Evolutionary conservation across 2,113 vertebrate species (phyloP).

Genomic region (Apteryx mantelli): DNA sequence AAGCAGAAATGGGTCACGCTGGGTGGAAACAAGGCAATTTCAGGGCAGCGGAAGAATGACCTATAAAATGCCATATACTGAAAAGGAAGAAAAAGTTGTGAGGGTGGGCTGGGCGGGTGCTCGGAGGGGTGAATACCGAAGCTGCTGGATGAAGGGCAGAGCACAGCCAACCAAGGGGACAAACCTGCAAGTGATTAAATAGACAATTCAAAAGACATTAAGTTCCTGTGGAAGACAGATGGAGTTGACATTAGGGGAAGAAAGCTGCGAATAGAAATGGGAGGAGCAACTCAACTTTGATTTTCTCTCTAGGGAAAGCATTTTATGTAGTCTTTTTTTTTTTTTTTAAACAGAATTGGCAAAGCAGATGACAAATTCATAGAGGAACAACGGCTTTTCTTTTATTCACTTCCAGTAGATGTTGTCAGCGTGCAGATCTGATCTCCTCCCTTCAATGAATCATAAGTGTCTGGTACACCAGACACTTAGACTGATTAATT

Average conservation of each 20-base stretch:
- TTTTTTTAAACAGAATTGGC: neutral
- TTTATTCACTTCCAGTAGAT: neutral
- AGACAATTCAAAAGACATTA: constrained; percentile 59
- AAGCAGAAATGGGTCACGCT: neutral
- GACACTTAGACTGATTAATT: neutral
- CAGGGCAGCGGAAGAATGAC: neutral
- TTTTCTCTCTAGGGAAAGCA: neutral
- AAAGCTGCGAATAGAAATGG: constrained; percentile 41
- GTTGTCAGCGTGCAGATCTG: neutral
- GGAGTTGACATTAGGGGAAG: constrained; percentile 54
- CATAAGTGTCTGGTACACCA: neutral
- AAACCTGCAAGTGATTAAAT: constrained; percentile 52
- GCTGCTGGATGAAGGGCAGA: constrained; percentile 52
- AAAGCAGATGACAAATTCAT: neutral
- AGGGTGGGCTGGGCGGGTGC: neutral
- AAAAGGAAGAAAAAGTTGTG: neutral
- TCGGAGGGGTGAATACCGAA: neutral
- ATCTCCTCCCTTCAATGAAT: neutral
- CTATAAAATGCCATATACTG: neutral
- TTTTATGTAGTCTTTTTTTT: neutral
- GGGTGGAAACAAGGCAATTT: neutral
- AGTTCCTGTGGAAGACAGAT: constrained; percentile 43
- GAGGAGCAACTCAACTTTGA: constrained; percentile 41
- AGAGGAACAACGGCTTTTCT: neutral
- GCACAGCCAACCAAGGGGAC: neutral